phyloP scores from a whole-genome alignment of 2,888 invertebrate species.

The Danaus chrysippus region DNA sequence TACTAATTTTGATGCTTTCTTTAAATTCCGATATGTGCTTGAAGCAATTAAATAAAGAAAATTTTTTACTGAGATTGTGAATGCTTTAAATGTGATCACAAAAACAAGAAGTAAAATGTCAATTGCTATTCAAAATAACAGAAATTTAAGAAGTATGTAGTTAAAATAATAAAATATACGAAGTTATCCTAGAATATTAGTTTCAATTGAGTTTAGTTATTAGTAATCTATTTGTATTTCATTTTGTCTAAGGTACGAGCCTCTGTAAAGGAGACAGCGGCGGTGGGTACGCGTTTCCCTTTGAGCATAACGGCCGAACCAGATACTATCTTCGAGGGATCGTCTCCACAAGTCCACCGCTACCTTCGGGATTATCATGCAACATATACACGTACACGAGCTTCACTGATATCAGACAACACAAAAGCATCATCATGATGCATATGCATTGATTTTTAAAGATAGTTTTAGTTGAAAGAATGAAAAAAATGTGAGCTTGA shows the following conservation, averaged over 20 bases:
- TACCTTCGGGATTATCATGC: background rate
- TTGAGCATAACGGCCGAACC: background rate
- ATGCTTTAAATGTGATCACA: too few species aligned
- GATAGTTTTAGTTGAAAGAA: too few species aligned
- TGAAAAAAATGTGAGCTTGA: too few species aligned
- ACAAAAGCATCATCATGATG: constrained; percentile 5
- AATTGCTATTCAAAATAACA: too few species aligned
- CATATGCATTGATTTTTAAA: background rate
- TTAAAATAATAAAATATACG: background rate
- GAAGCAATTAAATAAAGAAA: too few species aligned
- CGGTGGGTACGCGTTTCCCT: background rate
- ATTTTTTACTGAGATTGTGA: too few species aligned
- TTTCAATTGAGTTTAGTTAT: background rate
- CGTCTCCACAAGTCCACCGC: constrained; percentile 6
- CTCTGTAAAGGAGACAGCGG: constrained; percentile 6
- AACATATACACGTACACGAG: constrained; percentile 6
- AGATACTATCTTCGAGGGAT: constrained; percentile 1
- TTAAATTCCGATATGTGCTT: too few species aligned
- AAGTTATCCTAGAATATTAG: background rate
- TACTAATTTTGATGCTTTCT: too few species aligned
- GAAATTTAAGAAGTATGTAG: too few species aligned
- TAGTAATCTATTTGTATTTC: background rate
- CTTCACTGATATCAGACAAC: constrained; percentile 2
- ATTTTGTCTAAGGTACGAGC: background rate
- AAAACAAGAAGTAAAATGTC: too few species aligned